These are phyloP conservation scores for Peromyscus eremicus DNA, from an alignment of 2,797 vertebrate genomes.

Conservation along the genomic window DNA sequence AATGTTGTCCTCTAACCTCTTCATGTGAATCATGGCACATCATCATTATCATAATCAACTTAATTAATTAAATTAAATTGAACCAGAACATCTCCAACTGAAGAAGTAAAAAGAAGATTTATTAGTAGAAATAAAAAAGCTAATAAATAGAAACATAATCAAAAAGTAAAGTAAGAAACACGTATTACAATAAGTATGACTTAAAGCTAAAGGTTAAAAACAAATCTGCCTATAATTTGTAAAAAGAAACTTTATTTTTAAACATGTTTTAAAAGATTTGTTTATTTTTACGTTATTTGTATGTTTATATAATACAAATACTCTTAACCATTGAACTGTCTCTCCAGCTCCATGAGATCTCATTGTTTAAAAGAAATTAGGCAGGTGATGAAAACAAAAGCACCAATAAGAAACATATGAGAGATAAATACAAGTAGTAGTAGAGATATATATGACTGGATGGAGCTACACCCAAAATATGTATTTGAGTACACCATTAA, in stretches of 20 bases:
- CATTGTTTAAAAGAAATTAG: constrained; percentile 10
- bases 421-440: constrained; percentile 48
- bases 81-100: neutral
- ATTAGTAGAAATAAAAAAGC: constrained; percentile 25
- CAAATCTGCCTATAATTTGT: constrained; percentile 43
- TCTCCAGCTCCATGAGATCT: neutral
- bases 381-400: constrained; percentile 28
- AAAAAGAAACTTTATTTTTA: neutral
- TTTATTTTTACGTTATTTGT: neutral
- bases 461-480: neutral
- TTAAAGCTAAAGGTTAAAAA: constrained; percentile 28
- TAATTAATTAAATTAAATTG: neutral
- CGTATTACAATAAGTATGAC: neutral
- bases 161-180: constrained; percentile 35
- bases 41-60: neutral
- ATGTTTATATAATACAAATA: no score
- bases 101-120: neutral
- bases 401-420: neutral
- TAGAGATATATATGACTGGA: constrained; percentile 1
- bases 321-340: neutral
- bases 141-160: constrained; percentile 3
- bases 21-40: neutral
- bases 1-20: neutral
- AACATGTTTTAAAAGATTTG: neutral
- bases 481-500: constrained; percentile 16